A percentile compares a stretch with the other conserved stretches of the same genome.
Conservation (phyloP, 1,140 invertebrate genomes). For the Drosophila ficusphila region DNA sequence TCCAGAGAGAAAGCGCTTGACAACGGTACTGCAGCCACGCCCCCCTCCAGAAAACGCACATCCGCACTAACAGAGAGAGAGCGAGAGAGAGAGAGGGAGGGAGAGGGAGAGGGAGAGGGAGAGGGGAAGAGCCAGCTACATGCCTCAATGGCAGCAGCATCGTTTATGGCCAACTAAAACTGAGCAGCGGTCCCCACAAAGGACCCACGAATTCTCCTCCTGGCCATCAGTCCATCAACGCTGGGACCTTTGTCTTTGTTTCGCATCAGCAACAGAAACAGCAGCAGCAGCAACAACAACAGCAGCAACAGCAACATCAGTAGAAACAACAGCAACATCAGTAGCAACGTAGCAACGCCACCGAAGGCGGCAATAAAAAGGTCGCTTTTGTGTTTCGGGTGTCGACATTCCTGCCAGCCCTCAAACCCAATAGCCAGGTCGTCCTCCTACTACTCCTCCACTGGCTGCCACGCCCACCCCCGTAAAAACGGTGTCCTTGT, state of each 20-base stretch:
- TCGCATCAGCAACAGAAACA: slow-evolving; percentile 26
- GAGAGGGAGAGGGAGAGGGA: not conserved
- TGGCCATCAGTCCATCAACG: slow-evolving; percentile 18
- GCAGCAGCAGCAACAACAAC: slow-evolving; percentile 21
- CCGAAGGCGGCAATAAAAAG: slow-evolving; percentile 55
- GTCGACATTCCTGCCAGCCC: slow-evolving; percentile 22
- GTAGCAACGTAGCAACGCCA: slow-evolving; percentile 20
- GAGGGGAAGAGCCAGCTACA: slow-evolving; percentile 23
- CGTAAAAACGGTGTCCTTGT: slow-evolving; percentile 22
- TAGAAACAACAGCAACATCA: not conserved
- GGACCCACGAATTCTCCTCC: slow-evolving; percentile 6
- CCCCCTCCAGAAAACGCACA: slow-evolving; percentile 7
- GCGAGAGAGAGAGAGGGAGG: not conserved
- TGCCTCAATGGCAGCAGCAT: slow-evolving; percentile 24
- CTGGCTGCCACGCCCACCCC: slow-evolving; percentile 26
- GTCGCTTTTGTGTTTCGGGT: slow-evolving; percentile 42
- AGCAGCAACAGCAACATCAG: not conserved
- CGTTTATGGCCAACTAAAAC: slow-evolving; percentile 74
- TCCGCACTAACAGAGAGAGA: not conserved
- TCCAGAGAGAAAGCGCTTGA: slow-evolving; percentile 18
- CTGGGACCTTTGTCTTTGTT: slow-evolving; percentile 27
- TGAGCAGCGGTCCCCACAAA: slow-evolving; percentile 50
- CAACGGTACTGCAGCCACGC: slow-evolving; percentile 23
- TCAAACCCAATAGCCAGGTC: not conserved
- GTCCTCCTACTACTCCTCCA: not conserved